Conservation (phyloP, 2,797 vertebrate species). For the Zalophus californianus region DNA sequence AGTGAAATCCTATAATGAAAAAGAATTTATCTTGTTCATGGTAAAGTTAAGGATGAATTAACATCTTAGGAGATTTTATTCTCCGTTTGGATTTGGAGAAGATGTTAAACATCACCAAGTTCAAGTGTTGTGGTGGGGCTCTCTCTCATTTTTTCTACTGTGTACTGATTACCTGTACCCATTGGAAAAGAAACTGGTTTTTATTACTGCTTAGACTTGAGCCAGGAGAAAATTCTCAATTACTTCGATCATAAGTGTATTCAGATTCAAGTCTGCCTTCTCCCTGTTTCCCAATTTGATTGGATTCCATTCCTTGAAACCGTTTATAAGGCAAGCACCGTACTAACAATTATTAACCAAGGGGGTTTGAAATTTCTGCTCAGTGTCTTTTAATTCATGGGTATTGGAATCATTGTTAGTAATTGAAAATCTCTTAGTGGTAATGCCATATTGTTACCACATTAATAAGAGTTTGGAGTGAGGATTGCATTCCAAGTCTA, state of each 20-base stretch:
- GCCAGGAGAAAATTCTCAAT: conserved; percentile 30
- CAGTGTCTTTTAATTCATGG: not conserved
- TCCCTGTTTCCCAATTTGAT: not conserved
- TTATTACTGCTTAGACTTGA: not conserved
- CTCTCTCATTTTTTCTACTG: not conserved
- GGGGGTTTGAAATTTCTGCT: not conserved
- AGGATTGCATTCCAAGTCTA: not conserved
- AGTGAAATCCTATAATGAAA: conserved; percentile 1
- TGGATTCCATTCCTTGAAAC: not conserved
- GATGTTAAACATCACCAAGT: conserved; percentile 9
- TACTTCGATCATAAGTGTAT: not conserved
- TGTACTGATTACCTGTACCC: not conserved
- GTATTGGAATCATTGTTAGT: not conserved
- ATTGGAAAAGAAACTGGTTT: not conserved
- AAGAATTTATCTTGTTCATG: conserved; percentile 22
- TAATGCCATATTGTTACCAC: not conserved
- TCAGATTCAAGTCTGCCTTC: conserved; percentile 43
- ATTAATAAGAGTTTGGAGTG: conserved; percentile 30
- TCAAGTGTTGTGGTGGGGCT: not conserved
- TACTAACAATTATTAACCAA: not conserved
- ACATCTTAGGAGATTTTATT: not conserved
- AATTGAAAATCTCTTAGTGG: not conserved
- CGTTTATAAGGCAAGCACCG: not conserved
- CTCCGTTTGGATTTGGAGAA: not conserved
- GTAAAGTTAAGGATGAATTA: conserved; percentile 1